A percentile compares a stretch with the other conserved stretches of the same genome.
phyloP scores from a whole-genome alignment of 2,888 invertebrate genomes.

The Pelosia muscerda region DNA sequence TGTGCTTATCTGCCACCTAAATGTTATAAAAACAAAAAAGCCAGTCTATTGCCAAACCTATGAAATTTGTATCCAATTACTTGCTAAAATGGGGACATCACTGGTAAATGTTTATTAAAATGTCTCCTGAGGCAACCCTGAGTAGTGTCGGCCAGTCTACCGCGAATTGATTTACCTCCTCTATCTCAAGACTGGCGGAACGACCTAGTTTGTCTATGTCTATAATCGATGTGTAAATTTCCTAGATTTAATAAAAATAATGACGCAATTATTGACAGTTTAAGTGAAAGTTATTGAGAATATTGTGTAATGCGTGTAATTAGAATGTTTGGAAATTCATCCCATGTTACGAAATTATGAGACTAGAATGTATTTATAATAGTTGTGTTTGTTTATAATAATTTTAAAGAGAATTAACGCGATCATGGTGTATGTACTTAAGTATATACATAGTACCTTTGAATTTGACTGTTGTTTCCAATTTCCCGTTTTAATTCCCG shows the following conservation, averaged over 20 bases:
- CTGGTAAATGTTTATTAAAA: constrained; percentile 5
- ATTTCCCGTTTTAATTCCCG: too few species aligned
- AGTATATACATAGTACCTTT: too few species aligned
- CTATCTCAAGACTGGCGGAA: constrained; percentile 42
- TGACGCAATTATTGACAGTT: constrained; percentile 3
- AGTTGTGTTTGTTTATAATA: too few species aligned
- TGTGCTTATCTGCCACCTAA: too few species aligned
- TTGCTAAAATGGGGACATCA: constrained; percentile 10
- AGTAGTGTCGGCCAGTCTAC: constrained; percentile 31
- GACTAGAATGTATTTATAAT: background rate
- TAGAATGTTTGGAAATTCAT: background rate
- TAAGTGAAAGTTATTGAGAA: constrained; percentile 1
- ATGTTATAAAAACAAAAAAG: too few species aligned
- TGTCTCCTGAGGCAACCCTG: constrained; percentile 31
- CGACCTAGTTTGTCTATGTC: constrained; percentile 27
- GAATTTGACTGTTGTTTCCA: too few species aligned
- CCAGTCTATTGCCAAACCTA: constrained; percentile 1
- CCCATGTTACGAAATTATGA: background rate
- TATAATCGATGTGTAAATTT: constrained; percentile 33
- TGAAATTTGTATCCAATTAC: constrained; percentile 10
- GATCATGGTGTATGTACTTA: too few species aligned
- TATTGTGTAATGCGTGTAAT: background rate
- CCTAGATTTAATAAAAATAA: constrained; percentile 19
- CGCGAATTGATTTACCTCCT: constrained; percentile 60
- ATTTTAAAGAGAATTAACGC: too few species aligned